Evolutionary conservation across 2,888 invertebrate genomes (phyloP), one percentile per base, ranked within the genome.

Genomic region (Clitarchus hookeri): DNA sequence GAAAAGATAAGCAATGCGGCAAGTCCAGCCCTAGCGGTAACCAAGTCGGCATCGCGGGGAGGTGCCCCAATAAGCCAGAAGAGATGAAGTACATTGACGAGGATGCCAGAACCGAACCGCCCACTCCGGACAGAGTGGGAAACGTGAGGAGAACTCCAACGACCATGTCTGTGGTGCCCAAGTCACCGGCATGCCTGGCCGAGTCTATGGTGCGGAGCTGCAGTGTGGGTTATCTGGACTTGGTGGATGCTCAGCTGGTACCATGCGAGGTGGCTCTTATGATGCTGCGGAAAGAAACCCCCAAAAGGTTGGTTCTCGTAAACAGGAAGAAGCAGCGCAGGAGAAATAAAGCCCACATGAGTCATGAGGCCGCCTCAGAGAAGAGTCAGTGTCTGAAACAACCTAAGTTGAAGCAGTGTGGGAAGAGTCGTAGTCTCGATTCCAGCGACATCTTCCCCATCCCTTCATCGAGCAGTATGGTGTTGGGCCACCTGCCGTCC

Each of bases 171-270:
- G 83, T 87, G n/a, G 84, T 77, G 12, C 95, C 95, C 0, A 95
- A 95, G 87, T 95, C 95, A 78, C 95, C 95, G 0, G 91, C 92
- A 0, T 92, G 91, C 86, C 88, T 93, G 23, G 92, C 94, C 0
- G 93, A 93, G 44, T 96, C 96, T 89, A 96, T 97, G 92, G 95
- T 96, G 0, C 93, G 97, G 53, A 97, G 97, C 90, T 97, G 97
- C 91, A 97, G 97, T 91, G 97, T 97, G 3, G 97, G 97, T 0
- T 97, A 97, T 90, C 92, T 98, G 88, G 97, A 97, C 90, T 93
- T 96, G 88, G 96, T 97, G 8, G 97, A 97, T 89, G 94, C 95
- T 0, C 95, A 95, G 89, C 93, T 95, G 89, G 94, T 96, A 36
- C 96, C 96, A 84, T 95, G 95, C 79, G 96, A 96, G 89, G 95